These are phyloP conservation scores for Alectoris magna DNA, from an alignment of 2,797 vertebrate genomes.

Conservation along the genomic window DNA sequence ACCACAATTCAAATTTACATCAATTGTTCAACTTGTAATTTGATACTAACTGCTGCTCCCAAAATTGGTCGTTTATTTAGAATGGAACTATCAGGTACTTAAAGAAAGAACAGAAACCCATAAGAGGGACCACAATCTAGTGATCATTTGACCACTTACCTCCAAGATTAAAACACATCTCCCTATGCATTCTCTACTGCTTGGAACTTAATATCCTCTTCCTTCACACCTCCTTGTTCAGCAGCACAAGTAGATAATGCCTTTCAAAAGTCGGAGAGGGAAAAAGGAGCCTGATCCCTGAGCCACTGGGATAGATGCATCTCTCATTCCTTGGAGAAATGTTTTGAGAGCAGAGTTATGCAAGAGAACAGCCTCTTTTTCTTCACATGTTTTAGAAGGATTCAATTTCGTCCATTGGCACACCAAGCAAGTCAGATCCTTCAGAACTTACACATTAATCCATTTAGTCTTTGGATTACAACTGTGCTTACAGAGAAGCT, in stretches of 20 bases:
- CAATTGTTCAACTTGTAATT: neutral
- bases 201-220: neutral
- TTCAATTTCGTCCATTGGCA: neutral
- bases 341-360: neutral
- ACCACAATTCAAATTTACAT: neutral
- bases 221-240: neutral
- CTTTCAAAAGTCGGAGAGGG: neutral
- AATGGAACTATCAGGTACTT: neutral
- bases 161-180: neutral
- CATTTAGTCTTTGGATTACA: neutral
- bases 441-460: neutral
- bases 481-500: neutral
- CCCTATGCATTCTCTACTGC: neutral
- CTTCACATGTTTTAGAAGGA: neutral
- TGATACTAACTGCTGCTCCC: neutral
- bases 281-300: neutral
- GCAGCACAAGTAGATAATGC: neutral
- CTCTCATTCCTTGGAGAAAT: neutral
- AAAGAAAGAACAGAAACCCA: neutral
- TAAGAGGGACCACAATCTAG: neutral
- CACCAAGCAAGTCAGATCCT: neutral
- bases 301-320: neutral
- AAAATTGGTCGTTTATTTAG: neutral
- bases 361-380: neutral
- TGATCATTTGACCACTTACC: neutral